phyloP scores from a whole-genome alignment of 37 sponge, comb jelly and placozoan species.

The Beroe ovata region DNA sequence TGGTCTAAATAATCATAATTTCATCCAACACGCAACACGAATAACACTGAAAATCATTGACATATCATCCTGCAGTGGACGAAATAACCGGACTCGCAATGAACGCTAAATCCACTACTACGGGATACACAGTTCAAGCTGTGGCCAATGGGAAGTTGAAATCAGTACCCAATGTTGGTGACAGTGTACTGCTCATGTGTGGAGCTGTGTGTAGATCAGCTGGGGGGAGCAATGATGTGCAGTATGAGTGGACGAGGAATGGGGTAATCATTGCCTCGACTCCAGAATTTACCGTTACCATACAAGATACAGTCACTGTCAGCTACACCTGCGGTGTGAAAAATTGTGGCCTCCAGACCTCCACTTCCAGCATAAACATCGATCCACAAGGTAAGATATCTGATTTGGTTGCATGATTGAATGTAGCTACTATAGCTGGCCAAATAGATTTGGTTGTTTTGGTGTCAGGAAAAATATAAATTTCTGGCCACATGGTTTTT shows the following conservation, averaged over 20 bases:
- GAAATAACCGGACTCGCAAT: not conserved
- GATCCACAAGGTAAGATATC: too few relatives aligned
- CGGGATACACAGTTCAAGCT: conserved; percentile 20
- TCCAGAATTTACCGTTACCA: not conserved
- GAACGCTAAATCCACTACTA: not conserved
- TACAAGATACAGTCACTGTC: not conserved
- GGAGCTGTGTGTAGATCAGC: conserved; percentile 10
- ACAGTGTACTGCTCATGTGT: conserved; percentile 20
- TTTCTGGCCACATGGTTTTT: too few relatives aligned
- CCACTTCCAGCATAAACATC: too few relatives aligned
- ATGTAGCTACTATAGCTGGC: too few relatives aligned
- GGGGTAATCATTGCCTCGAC: not conserved
- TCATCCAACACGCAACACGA: too few relatives aligned
- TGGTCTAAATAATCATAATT: not conserved
- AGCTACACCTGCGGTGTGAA: not conserved
- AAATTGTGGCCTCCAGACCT: not conserved
- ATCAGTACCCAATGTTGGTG: conserved; percentile 21
- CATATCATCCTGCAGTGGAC: not conserved
- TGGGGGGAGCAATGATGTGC: not conserved
- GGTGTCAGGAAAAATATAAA: too few relatives aligned
- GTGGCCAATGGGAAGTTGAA: conserved; percentile 15
- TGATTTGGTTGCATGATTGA: too few relatives aligned
- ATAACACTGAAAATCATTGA: too few relatives aligned
- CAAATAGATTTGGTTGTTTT: too few relatives aligned
- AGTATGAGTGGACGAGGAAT: conserved; percentile 9